Evolutionary conservation across 2,797 vertebrate genomes (phyloP).

Genomic region (Myotis myotis): DNA sequence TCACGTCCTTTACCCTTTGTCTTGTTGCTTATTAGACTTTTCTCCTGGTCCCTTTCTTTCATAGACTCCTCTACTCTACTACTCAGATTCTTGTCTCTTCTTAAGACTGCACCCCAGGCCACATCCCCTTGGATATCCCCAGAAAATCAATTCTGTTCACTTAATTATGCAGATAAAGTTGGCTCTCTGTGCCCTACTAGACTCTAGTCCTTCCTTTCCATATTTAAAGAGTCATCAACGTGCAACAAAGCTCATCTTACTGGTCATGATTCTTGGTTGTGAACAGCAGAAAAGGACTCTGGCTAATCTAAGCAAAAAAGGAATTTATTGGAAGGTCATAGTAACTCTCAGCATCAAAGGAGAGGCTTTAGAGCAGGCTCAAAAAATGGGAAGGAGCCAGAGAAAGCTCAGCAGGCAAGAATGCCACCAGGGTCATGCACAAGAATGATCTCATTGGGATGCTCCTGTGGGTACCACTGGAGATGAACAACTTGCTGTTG

Average conservation of each 20-base stretch:
- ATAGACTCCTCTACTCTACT: not conserved
- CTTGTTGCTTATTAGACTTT: not conserved
- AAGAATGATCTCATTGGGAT: not conserved
- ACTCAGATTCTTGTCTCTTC: not conserved
- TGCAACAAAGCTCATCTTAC: not conserved
- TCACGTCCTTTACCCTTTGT: not conserved
- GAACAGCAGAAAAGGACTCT: not conserved
- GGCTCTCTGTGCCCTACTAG: not conserved
- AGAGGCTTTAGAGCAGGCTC: not conserved
- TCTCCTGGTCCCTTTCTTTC: not conserved
- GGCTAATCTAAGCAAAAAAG: conserved; percentile 9
- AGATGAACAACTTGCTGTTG: not conserved
- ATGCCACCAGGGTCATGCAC: not conserved
- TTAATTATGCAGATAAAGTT: not conserved
- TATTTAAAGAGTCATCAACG: not conserved
- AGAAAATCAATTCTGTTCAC: not conserved
- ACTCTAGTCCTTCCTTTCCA: not conserved
- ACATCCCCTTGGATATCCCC: not conserved
- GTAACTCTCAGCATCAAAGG: not conserved
- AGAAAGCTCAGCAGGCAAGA: not conserved
- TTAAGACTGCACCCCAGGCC: not conserved
- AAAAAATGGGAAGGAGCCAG: not conserved
- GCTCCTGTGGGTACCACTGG: not conserved
- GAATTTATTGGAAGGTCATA: not conserved
- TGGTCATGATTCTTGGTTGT: not conserved